These are phyloP conservation scores for Philantomba maxwellii DNA, from an alignment of 2,113 vertebrate species.

Conservation along the genomic window DNA sequence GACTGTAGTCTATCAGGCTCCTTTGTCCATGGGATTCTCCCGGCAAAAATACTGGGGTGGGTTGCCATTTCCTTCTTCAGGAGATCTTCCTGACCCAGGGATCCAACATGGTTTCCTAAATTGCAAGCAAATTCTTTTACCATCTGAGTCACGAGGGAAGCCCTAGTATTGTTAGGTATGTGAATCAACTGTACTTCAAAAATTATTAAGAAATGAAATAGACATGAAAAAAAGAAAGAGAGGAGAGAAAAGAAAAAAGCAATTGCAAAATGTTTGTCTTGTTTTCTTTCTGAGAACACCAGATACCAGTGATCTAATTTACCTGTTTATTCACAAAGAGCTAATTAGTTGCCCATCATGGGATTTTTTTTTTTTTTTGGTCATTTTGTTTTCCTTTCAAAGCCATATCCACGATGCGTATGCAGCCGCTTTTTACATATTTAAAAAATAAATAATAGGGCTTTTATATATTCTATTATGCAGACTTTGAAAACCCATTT, in stretches of 20 bases:
- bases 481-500: conserved; percentile 44
- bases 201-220: neutral
- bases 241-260: neutral
- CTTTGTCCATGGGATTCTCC: neutral
- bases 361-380: neutral
- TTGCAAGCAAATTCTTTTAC: neutral
- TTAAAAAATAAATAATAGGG: neutral
- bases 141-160: neutral
- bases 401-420: neutral
- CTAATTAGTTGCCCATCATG: neutral
- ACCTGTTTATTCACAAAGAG: conserved; percentile 13
- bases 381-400: neutral
- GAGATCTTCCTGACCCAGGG: neutral
- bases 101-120: neutral
- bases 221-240: neutral
- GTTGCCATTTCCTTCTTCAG: neutral
- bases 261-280: neutral
- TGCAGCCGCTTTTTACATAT: conserved; percentile 30
- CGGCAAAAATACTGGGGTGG: neutral
- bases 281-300: neutral
- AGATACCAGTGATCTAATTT: neutral
- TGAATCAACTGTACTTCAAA: neutral
- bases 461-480: neutral
- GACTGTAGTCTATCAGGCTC: neutral
- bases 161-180: neutral